Evolutionary conservation across 1,140 invertebrate species (phyloP).

Genomic region (Melitaea cinxia): DNA sequence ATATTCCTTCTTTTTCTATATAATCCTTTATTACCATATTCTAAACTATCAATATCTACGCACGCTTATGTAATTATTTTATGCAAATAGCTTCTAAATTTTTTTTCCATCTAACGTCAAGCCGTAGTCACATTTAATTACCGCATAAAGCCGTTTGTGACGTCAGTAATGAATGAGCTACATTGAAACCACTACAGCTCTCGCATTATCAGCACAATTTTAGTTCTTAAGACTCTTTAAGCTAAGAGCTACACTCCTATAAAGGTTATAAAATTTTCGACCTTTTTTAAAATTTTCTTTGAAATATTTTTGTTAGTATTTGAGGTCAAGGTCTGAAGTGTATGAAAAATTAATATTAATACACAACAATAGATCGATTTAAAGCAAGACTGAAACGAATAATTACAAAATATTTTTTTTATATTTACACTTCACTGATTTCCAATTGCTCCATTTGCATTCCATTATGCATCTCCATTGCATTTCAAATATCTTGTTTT

Average conservation of each 20-base stretch:
- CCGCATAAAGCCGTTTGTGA: constrained; percentile 16
- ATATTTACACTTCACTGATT: background rate
- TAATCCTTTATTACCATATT: too few species aligned
- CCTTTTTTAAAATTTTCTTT: background rate
- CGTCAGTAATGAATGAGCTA: constrained; percentile 19
- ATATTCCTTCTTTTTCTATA: too few species aligned
- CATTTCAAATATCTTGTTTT: too few species aligned
- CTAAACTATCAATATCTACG: too few species aligned
- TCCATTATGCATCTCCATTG: too few species aligned
- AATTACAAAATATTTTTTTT: background rate
- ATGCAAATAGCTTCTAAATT: constrained; percentile 4
- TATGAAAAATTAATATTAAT: background rate
- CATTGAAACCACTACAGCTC: background rate
- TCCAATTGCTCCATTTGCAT: too few species aligned
- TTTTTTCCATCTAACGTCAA: constrained; percentile 20
- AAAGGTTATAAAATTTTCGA: background rate
- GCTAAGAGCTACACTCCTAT: background rate
- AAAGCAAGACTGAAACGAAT: background rate
- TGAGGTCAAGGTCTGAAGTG: constrained; percentile 1
- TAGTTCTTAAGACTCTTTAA: background rate
- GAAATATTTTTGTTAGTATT: background rate
- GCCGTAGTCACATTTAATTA: constrained; percentile 25
- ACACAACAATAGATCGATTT: background rate
- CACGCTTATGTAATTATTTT: background rate
- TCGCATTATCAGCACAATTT: background rate